Evolutionary conservation across 35 echinoderm and acorn worm genomes (phyloP).

Genomic region (Anneissia japonica): DNA sequence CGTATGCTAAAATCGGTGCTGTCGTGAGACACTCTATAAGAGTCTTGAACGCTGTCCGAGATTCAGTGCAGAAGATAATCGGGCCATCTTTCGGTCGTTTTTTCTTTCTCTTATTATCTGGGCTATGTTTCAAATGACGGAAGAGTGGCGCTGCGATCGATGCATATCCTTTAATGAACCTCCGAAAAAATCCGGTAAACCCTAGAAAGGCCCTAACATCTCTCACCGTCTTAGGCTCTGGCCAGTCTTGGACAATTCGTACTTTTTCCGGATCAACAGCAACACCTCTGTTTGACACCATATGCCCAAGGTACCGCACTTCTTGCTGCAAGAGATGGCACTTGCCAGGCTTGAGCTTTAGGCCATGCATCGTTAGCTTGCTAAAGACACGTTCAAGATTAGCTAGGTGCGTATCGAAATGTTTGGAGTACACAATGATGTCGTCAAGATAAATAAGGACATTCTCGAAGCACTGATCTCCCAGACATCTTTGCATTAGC

Average conservation of each 20-base stretch:
- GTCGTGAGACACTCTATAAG: too few species aligned
- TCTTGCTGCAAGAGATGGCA: slow-evolving; percentile 14
- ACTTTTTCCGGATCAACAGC: slow-evolving; percentile 24
- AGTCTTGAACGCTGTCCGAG: too few species aligned
- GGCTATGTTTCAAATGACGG: too few species aligned
- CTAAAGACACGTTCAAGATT: background rate
- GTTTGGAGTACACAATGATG: slow-evolving; percentile 36
- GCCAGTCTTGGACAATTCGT: slow-evolving; percentile 26
- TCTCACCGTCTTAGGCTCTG: background rate
- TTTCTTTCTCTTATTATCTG: too few species aligned
- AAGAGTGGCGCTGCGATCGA: slow-evolving; percentile 16
- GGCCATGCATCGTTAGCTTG: background rate
- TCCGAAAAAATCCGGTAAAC: slow-evolving; percentile 32
- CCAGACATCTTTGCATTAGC: background rate
- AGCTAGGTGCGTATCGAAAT: background rate
- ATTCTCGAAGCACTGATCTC: background rate
- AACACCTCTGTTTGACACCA: slow-evolving; percentile 25
- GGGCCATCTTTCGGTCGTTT: too few species aligned
- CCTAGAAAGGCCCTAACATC: slow-evolving; percentile 40
- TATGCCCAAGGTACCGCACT: slow-evolving; percentile 40
- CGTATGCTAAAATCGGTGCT: too few species aligned
- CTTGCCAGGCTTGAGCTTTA: slow-evolving; percentile 22
- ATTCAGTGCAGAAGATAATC: too few species aligned
- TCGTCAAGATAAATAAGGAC: slow-evolving; percentile 31
- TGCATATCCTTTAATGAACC: slow-evolving; percentile 33